Conservation (phyloP, 1,140 invertebrate genomes). For the Mylabris phalerata region DNA sequence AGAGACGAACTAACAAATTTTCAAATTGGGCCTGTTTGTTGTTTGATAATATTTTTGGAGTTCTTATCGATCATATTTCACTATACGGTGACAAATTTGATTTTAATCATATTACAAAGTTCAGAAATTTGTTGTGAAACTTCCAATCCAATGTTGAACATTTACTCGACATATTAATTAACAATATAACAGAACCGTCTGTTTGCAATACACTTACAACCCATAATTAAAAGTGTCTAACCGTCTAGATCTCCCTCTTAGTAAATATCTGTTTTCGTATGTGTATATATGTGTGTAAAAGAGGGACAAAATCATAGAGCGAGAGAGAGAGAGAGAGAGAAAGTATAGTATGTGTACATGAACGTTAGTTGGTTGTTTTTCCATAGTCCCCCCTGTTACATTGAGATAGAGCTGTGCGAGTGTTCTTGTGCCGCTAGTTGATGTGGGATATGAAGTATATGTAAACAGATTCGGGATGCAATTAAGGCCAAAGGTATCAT, state of each 20-base stretch:
- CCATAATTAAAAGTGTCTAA: conserved; percentile 37
- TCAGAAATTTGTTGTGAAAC: no score
- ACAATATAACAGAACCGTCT: conserved; percentile 19
- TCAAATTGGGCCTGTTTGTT: no score
- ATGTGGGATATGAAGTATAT: conserved; percentile 34
- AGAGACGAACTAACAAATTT: no score
- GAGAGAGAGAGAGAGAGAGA: no score
- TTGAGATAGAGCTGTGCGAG: conserved; percentile 11
- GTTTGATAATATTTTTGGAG: no score
- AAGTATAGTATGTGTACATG: no score
- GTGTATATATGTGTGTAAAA: not conserved
- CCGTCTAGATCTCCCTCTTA: conserved; percentile 23
- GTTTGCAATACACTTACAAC: conserved; percentile 23
- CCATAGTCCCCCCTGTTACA: conserved; percentile 5
- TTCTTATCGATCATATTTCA: no score
- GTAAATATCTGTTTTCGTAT: conserved; percentile 23
- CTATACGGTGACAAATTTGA: no score
- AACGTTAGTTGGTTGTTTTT: no score
- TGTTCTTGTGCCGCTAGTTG: conserved; percentile 7
- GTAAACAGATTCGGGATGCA: conserved; percentile 39
- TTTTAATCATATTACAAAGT: no score
- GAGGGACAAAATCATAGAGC: not conserved
- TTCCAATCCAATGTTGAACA: conserved; percentile 6
- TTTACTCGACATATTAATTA: conserved; percentile 15
- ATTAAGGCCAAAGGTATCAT: conserved; percentile 37